Conservation (phyloP, 1,140 invertebrate species). For the Cherax destructor region DNA sequence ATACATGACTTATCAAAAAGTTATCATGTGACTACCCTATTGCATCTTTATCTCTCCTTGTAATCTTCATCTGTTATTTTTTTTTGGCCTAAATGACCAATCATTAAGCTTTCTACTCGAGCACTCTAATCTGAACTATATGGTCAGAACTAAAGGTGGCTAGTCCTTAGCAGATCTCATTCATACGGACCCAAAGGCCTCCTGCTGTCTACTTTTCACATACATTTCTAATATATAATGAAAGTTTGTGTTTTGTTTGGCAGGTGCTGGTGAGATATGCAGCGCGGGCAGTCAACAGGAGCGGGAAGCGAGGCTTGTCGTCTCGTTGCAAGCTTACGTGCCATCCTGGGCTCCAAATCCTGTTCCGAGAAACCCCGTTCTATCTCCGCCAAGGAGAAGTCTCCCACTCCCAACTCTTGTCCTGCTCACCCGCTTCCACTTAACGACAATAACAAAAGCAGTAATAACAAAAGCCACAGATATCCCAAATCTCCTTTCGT, state of each 20-base stretch:
- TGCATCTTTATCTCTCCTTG: no score
- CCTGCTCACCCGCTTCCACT: neutral
- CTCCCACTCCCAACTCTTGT: neutral
- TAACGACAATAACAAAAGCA: neutral
- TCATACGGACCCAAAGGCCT: no score
- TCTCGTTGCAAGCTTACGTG: constrained; percentile 34
- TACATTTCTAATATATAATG: no score
- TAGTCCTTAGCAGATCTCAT: no score
- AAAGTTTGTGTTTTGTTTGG: neutral
- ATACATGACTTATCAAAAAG: no score
- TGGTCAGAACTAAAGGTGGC: no score
- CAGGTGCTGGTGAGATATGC: constrained; percentile 37
- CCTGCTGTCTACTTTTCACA: no score
- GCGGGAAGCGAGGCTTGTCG: constrained; percentile 26
- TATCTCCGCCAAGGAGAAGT: neutral
- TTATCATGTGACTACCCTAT: no score
- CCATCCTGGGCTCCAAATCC: constrained; percentile 1
- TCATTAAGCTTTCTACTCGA: no score
- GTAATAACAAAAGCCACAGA: constrained; percentile 1
- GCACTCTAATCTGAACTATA: no score
- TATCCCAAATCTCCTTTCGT: constrained; percentile 34
- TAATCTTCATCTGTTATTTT: no score
- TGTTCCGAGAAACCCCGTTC: constrained; percentile 5
- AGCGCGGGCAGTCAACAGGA: constrained; percentile 28
- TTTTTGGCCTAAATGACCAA: no score